Evolutionary conservation across 1,140 invertebrate species (phyloP).

Genomic region (Drosophila santomea): DNA sequence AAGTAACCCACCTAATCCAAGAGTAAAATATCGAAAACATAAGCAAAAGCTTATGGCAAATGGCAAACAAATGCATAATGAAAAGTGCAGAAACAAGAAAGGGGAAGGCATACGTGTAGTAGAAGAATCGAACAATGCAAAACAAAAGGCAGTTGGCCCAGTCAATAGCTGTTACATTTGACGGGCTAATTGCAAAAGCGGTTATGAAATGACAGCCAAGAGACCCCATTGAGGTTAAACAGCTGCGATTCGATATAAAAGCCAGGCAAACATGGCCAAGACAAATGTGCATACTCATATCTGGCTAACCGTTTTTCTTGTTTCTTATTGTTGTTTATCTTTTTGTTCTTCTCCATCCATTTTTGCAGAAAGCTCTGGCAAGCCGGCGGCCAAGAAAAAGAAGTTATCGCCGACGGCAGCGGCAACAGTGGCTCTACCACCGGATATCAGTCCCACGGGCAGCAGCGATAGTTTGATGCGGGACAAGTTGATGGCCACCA

Average conservation of each 20-base stretch:
- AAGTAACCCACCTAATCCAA: not conserved
- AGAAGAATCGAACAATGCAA: constrained; percentile 25
- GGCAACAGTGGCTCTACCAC: constrained; percentile 45
- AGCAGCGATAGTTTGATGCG: constrained; percentile 76
- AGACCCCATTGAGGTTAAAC: constrained; percentile 65
- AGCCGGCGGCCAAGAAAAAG: constrained; percentile 75
- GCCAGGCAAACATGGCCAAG: constrained; percentile 24
- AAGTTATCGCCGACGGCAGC: constrained; percentile 42
- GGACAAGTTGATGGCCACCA: constrained; percentile 63
- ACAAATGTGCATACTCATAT: constrained; percentile 20
- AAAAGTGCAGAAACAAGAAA: not conserved
- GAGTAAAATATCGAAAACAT: constrained; percentile 1
- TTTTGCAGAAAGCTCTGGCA: constrained; percentile 58
- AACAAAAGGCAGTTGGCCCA: constrained; percentile 35
- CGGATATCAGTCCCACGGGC: constrained; percentile 70
- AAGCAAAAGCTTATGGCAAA: constrained; percentile 3
- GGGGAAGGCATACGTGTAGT: not conserved
- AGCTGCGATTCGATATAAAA: constrained; percentile 49
- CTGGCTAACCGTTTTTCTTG: not conserved
- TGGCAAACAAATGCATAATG: constrained; percentile 13
- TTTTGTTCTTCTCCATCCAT: not conserved
- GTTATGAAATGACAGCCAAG: constrained; percentile 37
- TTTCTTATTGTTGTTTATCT: not conserved
- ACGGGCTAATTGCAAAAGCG: constrained; percentile 59
- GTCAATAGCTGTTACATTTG: constrained; percentile 47